phyloP scores from a whole-genome alignment of 2,888 invertebrate genomes.

The Dioctria rufipes region DNA sequence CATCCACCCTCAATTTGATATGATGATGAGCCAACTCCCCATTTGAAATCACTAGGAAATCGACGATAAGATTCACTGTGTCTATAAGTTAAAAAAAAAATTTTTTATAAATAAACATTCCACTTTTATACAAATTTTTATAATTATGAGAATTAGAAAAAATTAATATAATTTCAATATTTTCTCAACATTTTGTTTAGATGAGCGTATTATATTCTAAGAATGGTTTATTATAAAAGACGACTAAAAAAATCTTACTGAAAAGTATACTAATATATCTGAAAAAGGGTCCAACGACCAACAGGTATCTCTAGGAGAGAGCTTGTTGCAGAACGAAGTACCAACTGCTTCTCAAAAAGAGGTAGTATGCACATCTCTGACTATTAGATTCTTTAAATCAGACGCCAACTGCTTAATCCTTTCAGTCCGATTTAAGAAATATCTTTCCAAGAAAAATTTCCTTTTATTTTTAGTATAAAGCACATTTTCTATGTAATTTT shows the following conservation, averaged over 20 bases:
- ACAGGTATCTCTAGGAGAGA: too few relatives aligned
- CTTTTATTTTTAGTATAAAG: too few relatives aligned
- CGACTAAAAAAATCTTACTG: too few relatives aligned
- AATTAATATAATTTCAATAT: background rate
- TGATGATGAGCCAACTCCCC: slow-evolving; percentile 70
- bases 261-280: too few relatives aligned
- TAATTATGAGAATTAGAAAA: background rate
- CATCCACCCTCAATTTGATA: slow-evolving; percentile 71
- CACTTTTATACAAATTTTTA: background rate
- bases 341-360: too few relatives aligned
- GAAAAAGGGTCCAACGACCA: too few relatives aligned
- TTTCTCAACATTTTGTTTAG: background rate
- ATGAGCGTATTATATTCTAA: too few relatives aligned
- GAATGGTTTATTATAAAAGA: too few relatives aligned
- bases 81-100: slow-evolving; percentile 10
- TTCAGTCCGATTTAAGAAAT: background rate
- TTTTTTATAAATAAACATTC: background rate
- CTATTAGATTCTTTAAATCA: background rate
- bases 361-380: too few relatives aligned
- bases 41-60: slow-evolving; percentile 70
- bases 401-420: background rate
- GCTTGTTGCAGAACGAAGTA: too few relatives aligned
- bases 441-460: too few relatives aligned
- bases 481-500: too few relatives aligned
- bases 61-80: slow-evolving; percentile 58